These are phyloP conservation scores for Berghia stephanieae DNA, from an alignment of 1,140 invertebrate genomes.

Conservation along the genomic window DNA sequence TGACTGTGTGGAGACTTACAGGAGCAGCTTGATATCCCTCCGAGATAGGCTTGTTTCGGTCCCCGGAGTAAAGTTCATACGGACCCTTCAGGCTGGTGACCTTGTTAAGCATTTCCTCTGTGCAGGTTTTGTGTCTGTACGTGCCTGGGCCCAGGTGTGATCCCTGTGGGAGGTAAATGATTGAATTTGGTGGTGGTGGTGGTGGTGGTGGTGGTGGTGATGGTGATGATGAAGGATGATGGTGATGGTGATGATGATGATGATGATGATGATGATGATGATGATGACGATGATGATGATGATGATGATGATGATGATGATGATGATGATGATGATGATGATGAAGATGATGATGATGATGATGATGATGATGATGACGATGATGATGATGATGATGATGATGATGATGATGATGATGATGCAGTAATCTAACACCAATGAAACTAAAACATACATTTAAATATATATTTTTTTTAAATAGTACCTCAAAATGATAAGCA, in stretches of 20 bases:
- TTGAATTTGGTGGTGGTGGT: background rate
- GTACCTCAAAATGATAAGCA: too few relatives aligned
- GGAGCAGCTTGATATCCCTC: conserved; percentile 60
- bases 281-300: conserved; percentile 8
- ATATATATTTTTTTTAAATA: too few relatives aligned
- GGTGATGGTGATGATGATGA: background rate
- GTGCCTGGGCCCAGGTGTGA: conserved; percentile 62
- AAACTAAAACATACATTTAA: too few relatives aligned
- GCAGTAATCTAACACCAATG: too few relatives aligned
- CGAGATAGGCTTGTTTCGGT: conserved; percentile 62
- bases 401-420: too few relatives aligned
- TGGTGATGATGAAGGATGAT: background rate
- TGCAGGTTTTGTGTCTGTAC: conserved; percentile 58
- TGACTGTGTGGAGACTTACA: too few relatives aligned
- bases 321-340: background rate
- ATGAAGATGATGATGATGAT: background rate
- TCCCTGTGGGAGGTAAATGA: conserved; percentile 43
- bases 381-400: background rate
- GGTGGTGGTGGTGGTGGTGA: conserved; percentile 24
- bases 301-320: background rate
- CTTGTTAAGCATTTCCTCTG: conserved; percentile 53
- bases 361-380: background rate
- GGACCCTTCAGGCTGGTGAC: conserved; percentile 59
- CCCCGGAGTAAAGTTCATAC: conserved; percentile 61
- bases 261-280: background rate